Evolutionary conservation across 2,113 vertebrate species (phyloP), one percentile per base, ranked within the genome.

Genomic region (Coracopsis vasa): DNA sequence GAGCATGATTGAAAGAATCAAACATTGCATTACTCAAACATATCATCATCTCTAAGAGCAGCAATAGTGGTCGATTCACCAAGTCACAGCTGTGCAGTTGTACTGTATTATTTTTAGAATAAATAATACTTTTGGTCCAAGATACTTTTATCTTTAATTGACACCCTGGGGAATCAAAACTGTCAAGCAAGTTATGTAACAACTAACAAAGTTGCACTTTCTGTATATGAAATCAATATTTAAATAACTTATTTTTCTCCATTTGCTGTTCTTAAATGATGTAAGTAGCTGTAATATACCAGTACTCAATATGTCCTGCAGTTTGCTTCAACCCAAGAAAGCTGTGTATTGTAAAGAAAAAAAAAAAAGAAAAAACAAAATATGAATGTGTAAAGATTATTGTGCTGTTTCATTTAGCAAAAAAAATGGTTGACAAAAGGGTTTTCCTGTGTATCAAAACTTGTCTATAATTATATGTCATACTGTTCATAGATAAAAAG

Each of bases 191-290:
- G 98, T 99, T 99, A 99, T 98, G 96, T 99, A 99, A 99, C 99
- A 98, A 98, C 98, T 98, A 98, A 99, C 98, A 98, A 97, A 96
- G 98, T 99, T 99, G 99, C 99, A 99, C 99, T 99, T 99, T 99
- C 98, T 99, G 98, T 99, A 99, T 99, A 99, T 99, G 99, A 99
- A 99, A 99, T 99, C 99, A 98, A 99, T 99, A 99, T 99, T 99
- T 99, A 99, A 99, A 99, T 99, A 99, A 99, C 98, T 99, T 99
- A 99, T 99, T 99, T 99, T 99, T 98, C 97, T 98, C 98, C 98
- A 98, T 98, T 98, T 98, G 97, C 98, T 98, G 98, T 99, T 98
- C 98, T 98, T 98, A 98, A 99, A 98, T 98, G 98, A 98, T 99
- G 99, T 99, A 99, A 99, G 99, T 99, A 99, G 98, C 98, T 99